These are phyloP conservation scores for Drosophila flavopinicola DNA, from an alignment of 2,888 invertebrate genomes.

Conservation along the genomic window DNA sequence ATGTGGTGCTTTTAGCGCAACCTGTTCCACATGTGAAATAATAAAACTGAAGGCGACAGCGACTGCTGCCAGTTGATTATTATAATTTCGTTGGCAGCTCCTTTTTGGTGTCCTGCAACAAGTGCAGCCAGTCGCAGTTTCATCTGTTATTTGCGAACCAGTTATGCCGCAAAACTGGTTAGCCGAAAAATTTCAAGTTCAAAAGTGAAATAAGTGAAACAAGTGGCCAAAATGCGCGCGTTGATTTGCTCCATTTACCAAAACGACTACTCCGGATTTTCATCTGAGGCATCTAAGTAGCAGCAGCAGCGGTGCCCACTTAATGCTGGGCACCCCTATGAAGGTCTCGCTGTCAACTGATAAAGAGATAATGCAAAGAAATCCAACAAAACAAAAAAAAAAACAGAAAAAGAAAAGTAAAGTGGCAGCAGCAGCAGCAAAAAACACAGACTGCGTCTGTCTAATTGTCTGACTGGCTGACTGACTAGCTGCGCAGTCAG, in stretches of 20 bases:
- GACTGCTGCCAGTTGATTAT: slow-evolving; percentile 37
- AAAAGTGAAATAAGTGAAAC: slow-evolving; percentile 54
- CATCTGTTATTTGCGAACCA: slow-evolving; percentile 37
- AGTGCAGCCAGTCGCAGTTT: slow-evolving; percentile 29
- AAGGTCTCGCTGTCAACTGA: slow-evolving; percentile 73
- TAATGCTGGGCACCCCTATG: slow-evolving; percentile 43
- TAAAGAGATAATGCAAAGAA: slow-evolving; percentile 67
- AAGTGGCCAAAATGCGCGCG: slow-evolving; percentile 29
- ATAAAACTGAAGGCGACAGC: slow-evolving; percentile 11
- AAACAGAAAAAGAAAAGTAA: slow-evolving; percentile 17
- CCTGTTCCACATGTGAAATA: slow-evolving; percentile 62
- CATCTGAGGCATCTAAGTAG: slow-evolving; percentile 25
- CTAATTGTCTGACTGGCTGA: slow-evolving; percentile 42
- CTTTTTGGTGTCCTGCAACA: slow-evolving; percentile 23
- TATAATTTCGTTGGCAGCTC: slow-evolving; percentile 40
- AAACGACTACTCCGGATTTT: slow-evolving; percentile 15
- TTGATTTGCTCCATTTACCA: slow-evolving; percentile 49
- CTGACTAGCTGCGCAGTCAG: slow-evolving; percentile 56
- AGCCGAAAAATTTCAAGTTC: slow-evolving; percentile 60
- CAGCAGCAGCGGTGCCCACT: slow-evolving; percentile 45
- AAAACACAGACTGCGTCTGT: slow-evolving; percentile 38
- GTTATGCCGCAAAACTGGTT: slow-evolving; percentile 49
- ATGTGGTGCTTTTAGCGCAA: slow-evolving; percentile 42
- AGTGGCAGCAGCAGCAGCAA: slow-evolving; percentile 10
- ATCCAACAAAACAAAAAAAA: background rate